phyloP scores from a whole-genome alignment of 2,113 vertebrate genomes.

The Grallaria varia region DNA sequence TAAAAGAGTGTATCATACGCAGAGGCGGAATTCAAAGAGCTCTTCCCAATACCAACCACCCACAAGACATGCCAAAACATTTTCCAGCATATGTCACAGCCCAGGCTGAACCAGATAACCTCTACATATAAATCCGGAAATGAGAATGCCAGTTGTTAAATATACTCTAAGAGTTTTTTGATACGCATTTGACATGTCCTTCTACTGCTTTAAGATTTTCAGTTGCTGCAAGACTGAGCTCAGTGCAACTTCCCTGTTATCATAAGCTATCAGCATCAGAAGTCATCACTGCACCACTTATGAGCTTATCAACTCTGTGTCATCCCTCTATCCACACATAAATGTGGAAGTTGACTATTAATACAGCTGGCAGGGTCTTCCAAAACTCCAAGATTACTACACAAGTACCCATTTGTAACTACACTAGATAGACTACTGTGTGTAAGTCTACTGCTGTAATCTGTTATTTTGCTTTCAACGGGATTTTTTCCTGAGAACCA shows the following conservation, averaged over 20 bases:
- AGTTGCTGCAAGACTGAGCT: neutral
- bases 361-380: neutral
- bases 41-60: neutral
- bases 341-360: conserved; percentile 1
- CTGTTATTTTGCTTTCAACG: neutral
- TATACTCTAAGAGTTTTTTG: neutral
- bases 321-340: conserved; percentile 25
- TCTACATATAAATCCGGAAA: neutral
- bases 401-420: neutral
- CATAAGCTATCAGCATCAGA: neutral
- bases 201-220: neutral
- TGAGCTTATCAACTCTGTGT: neutral
- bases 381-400: neutral
- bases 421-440: neutral
- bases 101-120: neutral
- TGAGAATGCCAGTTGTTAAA: neutral
- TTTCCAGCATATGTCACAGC: neutral
- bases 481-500: neutral
- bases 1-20: neutral
- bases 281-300: neutral
- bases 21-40: neutral
- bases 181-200: neutral
- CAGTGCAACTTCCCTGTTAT: neutral
- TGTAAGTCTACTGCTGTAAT: neutral
- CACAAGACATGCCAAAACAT: neutral